Percentiles rank a stretch among this genome's conserved stretches.
Evolutionary conservation across 1,140 invertebrate species (phyloP).

Genomic region (Drosophila burlai): DNA sequence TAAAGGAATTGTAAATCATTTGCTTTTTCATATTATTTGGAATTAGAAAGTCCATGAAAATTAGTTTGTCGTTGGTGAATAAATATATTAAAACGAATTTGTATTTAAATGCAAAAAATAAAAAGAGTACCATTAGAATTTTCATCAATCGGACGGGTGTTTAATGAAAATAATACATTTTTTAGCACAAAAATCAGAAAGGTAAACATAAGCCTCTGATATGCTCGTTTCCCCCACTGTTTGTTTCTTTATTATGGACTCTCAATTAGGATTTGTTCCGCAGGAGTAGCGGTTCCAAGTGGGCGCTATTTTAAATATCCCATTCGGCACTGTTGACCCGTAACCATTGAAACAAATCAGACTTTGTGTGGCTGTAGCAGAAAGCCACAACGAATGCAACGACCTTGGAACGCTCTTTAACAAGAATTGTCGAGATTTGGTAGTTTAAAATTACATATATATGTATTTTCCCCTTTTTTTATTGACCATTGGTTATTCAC

Average conservation of each 20-base stretch:
- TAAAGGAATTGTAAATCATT: background rate
- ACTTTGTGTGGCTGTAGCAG: background rate
- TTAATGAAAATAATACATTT: background rate
- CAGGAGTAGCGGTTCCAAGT: background rate
- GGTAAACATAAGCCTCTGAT: background rate
- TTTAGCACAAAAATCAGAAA: background rate
- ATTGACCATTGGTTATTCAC: no score
- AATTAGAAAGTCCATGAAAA: background rate
- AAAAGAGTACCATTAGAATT: background rate
- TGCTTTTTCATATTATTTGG: background rate
- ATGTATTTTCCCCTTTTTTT: background rate
- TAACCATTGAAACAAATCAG: background rate
- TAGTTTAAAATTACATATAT: background rate
- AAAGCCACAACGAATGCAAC: background rate
- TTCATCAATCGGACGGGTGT: background rate
- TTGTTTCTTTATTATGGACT: background rate
- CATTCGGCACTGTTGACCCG: background rate
- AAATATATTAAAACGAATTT: conserved; percentile 14
- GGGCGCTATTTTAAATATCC: background rate
- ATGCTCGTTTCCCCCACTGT: background rate
- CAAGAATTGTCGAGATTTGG: background rate
- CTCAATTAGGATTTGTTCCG: background rate
- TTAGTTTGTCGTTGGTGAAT: background rate
- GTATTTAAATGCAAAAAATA: conserved; percentile 7
- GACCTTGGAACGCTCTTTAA: background rate